Evolutionary conservation across 2,797 vertebrate species (phyloP), one percentile per base, ranked within the genome.

Genomic region (Selene dorsalis): DNA sequence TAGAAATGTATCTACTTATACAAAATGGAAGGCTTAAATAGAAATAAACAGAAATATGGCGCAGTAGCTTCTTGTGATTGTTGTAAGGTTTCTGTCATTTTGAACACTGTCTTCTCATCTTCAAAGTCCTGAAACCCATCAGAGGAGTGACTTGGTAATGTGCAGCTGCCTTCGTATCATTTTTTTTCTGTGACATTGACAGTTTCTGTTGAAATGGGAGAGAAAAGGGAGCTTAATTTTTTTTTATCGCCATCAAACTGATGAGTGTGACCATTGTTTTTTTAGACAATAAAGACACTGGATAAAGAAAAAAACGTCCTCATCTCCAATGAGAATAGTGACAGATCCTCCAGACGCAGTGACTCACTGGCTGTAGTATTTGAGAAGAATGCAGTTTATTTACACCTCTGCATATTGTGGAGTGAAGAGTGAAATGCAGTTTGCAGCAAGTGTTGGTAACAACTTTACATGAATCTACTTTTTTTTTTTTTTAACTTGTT

Each of bases 211-310:
- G 69, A 76, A 73, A 70, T 16, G 76, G 70, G 80, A 84, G 75
- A 86, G 57, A 69, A 81, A 72, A 66, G 4, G 22, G 43, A 69
- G 68, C 77, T 78, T 88, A 71, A 86, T 90, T 82, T 67, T 86
- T 90, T 82, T 67, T 86, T 79, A 80, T 47, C 82, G 79, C 64
- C 18, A 30, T 91, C 88, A 90, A 83, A 81, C 73, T 78, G 85
- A 85, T 50, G 80, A 75, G 76, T 85, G 60, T 61, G 68, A 79
- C 75, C 68, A 75, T 90, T 86, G 79, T 89, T 87, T 14, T 89
- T 89, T 68, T 64, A 69, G 53, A 90, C 82, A 84, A 80, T 81
- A 81, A 77, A 91, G 28, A 41, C 71, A 48, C 48, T 14, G 13
- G 64, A 16, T 69, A 14, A 16, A 64, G 30, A 66, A 45, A 67